phyloP scores from a whole-genome alignment of 2,797 vertebrate genomes.

The Percopsis omiscomaycus region DNA sequence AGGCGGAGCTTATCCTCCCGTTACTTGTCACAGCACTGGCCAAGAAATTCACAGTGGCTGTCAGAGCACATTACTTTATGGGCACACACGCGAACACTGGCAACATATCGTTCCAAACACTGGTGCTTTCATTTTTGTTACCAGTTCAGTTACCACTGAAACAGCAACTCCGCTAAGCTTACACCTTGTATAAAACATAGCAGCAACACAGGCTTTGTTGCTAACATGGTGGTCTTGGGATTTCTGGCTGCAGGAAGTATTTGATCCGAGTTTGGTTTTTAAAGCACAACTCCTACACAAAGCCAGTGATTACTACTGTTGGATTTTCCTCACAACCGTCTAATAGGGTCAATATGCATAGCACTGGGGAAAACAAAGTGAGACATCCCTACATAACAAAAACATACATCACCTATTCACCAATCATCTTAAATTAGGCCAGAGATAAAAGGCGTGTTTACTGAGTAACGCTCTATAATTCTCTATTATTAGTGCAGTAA shows the following conservation, averaged over 20 bases:
- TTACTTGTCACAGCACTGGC: slow-evolving; percentile 1
- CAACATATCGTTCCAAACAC: slow-evolving; percentile 46
- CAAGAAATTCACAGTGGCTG: slow-evolving; percentile 23
- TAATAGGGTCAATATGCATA: slow-evolving; percentile 7
- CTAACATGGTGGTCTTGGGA: slow-evolving; percentile 12
- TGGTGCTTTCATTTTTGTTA: slow-evolving; percentile 70
- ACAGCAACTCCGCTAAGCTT: slow-evolving; percentile 6
- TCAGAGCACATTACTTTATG: slow-evolving; percentile 20
- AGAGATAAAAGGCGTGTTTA: slow-evolving; percentile 1
- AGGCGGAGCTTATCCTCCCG: neutral
- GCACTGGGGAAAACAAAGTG: neutral
- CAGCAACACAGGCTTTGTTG: neutral
- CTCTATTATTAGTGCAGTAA: slow-evolving; percentile 1
- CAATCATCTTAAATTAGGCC: neutral
- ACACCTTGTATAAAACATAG: slow-evolving; percentile 14
- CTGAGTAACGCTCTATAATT: slow-evolving; percentile 1
- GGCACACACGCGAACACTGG: slow-evolving; percentile 23
- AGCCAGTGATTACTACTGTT: slow-evolving; percentile 38
- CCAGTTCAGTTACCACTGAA: slow-evolving; percentile 37
- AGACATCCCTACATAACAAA: slow-evolving; percentile 3
- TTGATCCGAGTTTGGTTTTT: slow-evolving; percentile 31
- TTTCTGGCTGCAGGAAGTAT: slow-evolving; percentile 1
- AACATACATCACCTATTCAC: neutral
- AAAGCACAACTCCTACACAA: slow-evolving; percentile 68
- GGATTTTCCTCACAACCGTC: slow-evolving; percentile 14